These are phyloP conservation scores for Tiliacea citrago DNA, from an alignment of 2,888 invertebrate genomes.

Conservation along the genomic window DNA sequence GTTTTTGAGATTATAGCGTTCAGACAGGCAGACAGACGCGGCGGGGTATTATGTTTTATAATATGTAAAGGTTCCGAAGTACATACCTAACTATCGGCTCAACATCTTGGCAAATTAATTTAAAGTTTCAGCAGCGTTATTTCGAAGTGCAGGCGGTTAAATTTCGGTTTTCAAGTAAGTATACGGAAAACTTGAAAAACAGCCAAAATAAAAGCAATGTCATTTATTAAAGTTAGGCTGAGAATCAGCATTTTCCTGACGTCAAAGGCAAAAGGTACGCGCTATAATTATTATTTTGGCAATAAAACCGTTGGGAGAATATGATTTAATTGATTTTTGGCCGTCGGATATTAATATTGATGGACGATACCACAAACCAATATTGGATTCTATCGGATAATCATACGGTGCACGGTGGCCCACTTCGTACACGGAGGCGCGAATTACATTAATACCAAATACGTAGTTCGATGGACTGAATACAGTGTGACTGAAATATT, in stretches of 20 bases:
- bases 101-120: background rate
- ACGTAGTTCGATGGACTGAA: conserved; percentile 8
- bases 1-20: too few relatives aligned
- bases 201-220: background rate
- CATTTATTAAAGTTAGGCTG: too few relatives aligned
- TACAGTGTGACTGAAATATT: conserved; percentile 23
- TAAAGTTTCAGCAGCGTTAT: background rate
- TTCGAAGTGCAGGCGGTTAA: background rate
- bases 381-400: conserved; percentile 30
- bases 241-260: background rate
- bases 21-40: too few relatives aligned
- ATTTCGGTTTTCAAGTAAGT: background rate
- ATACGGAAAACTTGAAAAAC: background rate
- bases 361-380: conserved; percentile 18
- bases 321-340: conserved; percentile 37
- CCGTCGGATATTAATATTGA: conserved; percentile 44
- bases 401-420: conserved; percentile 6
- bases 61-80: too few relatives aligned
- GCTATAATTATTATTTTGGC: background rate
- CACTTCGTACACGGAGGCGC: conserved; percentile 12
- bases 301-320: background rate
- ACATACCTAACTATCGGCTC: too few relatives aligned
- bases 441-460: conserved; percentile 41
- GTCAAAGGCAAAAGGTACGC: background rate
- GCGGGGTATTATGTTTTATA: too few relatives aligned